Conservation (phyloP, 2,113 vertebrate species). For the Pachycephala philippinensis region DNA sequence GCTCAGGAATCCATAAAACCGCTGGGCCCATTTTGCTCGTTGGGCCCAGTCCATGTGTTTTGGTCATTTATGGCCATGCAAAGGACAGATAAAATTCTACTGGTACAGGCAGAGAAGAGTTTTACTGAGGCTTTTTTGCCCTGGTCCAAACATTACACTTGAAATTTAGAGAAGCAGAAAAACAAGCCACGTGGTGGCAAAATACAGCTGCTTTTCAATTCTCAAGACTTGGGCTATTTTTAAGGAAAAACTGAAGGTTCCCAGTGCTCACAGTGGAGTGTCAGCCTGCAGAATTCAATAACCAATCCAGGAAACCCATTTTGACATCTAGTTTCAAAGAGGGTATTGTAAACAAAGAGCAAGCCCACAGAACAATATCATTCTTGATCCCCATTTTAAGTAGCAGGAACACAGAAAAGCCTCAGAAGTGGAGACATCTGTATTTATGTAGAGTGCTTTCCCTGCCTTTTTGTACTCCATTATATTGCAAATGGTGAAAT, state of each 20-base stretch:
- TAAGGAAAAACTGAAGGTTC: not conserved
- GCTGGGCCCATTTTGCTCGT: not conserved
- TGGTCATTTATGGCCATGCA: not conserved
- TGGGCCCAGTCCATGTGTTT: not conserved
- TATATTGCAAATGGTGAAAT: conserved; percentile 49
- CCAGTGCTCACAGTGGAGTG: not conserved
- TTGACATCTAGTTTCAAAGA: conserved; percentile 41
- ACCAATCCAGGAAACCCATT: conserved; percentile 36
- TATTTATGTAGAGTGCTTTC: conserved; percentile 41
- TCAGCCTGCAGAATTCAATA: conserved; percentile 10
- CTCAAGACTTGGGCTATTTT: not conserved
- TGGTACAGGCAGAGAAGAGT: not conserved
- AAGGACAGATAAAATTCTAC: not conserved
- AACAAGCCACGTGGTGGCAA: not conserved
- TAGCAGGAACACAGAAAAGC: conserved; percentile 40
- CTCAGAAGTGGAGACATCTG: conserved; percentile 51
- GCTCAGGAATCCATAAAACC: not conserved
- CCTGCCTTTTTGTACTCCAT: conserved; percentile 24
- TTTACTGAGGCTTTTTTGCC: not conserved
- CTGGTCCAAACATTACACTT: not conserved
- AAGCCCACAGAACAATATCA: conserved; percentile 19
- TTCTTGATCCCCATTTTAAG: conserved; percentile 54
- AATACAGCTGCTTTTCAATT: conserved; percentile 31
- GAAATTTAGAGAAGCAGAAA: not conserved
- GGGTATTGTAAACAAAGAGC: conserved; percentile 40